Base-by-base conservation (phyloP, 1,140 invertebrate species). In the Berghia stephanieae region DNA sequence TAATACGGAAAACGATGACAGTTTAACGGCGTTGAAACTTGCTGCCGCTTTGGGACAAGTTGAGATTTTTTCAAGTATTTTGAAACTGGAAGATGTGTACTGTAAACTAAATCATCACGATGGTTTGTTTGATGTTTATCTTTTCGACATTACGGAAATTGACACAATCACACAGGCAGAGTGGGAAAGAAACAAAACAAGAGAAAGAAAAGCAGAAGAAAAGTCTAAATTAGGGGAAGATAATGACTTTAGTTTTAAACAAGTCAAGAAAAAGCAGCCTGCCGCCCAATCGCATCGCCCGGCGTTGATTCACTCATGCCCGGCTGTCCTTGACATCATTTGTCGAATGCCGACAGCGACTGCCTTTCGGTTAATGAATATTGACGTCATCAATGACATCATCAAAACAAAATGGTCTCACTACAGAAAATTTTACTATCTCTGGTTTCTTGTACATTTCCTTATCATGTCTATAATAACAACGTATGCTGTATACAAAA, bases 101-200 rank as follows among this genome's bases (percentile, higher is more conserved):
- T 79, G 81, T 66, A 72, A 79, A 44, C 78, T 81, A 40, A 79
- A 79, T 70, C 73, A 77, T 16, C 78, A 84, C 76, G 83, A 84
- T 55, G 83, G 82, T 21, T 55, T 83, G 21, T 83, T 84, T 76
- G 82, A 84, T 70, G 66, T 75, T 27, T 79, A 83, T 18, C 75
- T 75, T 3, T 82, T 79, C 55, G 83, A 84, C 67, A 80, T 84
- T 36, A 83, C 82, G 40, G 83, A 84, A 57, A 82, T 84, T 18
- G 83, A 84, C 71, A 77, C 80, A 4, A 70, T 81, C 21, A 69
- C 78, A 21, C 75, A 77, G n/a, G 60, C 68, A 13, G 60, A 71
- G 3, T 78, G 69, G 67, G 38, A 70, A 40, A 70, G 43, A 36
- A 60, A 79, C 36, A 78, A 77, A 3, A 42, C 43, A 21, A 77